Percentiles rank a stretch among this genome's conserved stretches.
Conservation (phyloP, 2,888 invertebrate species). For the Drosophila silvestris region DNA sequence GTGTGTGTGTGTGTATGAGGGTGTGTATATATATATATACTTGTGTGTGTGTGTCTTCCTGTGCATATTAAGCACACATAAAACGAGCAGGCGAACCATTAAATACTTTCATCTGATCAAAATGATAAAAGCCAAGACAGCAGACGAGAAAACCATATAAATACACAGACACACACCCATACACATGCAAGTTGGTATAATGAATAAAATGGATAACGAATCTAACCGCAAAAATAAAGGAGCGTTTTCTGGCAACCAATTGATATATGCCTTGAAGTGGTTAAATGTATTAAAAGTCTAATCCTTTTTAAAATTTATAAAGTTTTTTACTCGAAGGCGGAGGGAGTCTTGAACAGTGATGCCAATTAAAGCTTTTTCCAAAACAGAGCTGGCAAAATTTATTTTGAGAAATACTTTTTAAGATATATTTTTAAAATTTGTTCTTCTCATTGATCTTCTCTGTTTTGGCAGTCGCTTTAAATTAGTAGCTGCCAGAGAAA, state of each 20-base stretch:
- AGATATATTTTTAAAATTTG: not conserved
- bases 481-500: not conserved
- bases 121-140: constrained; percentile 53
- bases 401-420: not conserved
- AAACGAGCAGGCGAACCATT: constrained; percentile 42
- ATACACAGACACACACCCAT: constrained; percentile 4
- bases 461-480: constrained; percentile 11
- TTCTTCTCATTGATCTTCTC: not conserved
- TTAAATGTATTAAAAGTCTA: constrained; percentile 16
- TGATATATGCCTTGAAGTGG: constrained; percentile 8
- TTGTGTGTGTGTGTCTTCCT: not conserved
- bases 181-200: constrained; percentile 23
- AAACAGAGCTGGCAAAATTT: not conserved
- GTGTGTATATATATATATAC: not conserved
- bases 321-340: not conserved
- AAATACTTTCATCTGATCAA: constrained; percentile 60
- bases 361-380: not conserved
- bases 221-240: constrained; percentile 15
- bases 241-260: constrained; percentile 20
- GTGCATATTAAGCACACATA: constrained; percentile 23
- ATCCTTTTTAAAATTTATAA: constrained; percentile 17
- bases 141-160: not conserved
- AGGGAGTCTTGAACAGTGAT: not conserved
- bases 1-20: not conserved
- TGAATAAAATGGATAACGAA: constrained; percentile 32